phyloP scores from a whole-genome alignment of 2,797 vertebrate genomes.

The Sciaenops ocellatus region DNA sequence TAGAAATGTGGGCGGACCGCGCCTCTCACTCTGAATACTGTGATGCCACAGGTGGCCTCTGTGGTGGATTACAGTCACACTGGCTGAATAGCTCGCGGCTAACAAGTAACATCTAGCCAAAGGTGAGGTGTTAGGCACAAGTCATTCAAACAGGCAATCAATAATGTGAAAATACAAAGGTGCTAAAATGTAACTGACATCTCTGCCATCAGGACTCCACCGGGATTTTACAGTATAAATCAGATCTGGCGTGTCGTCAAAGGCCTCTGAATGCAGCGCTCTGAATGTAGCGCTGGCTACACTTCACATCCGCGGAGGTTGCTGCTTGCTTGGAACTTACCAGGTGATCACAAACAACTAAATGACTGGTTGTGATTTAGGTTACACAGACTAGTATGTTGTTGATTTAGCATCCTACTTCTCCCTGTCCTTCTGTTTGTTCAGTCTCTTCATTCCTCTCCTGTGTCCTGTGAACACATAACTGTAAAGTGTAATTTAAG shows the following conservation, averaged over 20 bases:
- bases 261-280: neutral
- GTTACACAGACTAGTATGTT: neutral
- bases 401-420: neutral
- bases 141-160: neutral
- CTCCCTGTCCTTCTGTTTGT: neutral
- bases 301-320: too few relatives aligned
- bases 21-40: conserved; percentile 20
- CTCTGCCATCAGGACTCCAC: neutral
- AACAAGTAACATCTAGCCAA: conserved; percentile 20
- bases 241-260: neutral
- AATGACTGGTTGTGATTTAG: too few relatives aligned
- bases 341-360: neutral
- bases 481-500: neutral
- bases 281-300: neutral
- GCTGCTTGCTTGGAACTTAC: neutral
- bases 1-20: conserved; percentile 21
- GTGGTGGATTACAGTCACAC: conserved; percentile 14
- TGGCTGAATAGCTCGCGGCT: conserved; percentile 21
- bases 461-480: neutral
- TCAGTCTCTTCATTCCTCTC: neutral
- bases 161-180: neutral
- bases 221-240: neutral
- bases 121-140: neutral
- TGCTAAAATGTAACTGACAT: neutral
- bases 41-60: conserved; percentile 36